Evolutionary conservation across 92 coral and sea anemone species (phyloP), one percentile per base, ranked within the genome.

Genomic region (Palythoa grandis): DNA sequence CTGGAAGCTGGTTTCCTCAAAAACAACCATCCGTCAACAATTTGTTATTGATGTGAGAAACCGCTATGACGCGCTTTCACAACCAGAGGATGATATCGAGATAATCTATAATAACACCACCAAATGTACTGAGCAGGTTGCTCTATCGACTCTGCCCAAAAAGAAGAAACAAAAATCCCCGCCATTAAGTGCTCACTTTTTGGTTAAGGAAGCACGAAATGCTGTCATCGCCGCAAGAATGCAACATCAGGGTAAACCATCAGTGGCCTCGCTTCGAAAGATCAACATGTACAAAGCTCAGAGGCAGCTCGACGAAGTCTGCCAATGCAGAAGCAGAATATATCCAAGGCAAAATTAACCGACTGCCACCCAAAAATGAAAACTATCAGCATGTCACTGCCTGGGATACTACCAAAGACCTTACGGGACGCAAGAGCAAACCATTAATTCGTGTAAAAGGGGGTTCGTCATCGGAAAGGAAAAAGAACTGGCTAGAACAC

Each of bases 401-500:
- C 19, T 85, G 88, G 74, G 53, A 74, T 35, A 75, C 74, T 74
- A 85, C 75, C 83, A 85, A 75, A 3, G 76, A 85, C 52, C 70
- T 86, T 7, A 61, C 83, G 16, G 83, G 88, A 8, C 76, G 83
- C 57, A 76, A 86, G 47, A 74, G 83, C 75, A 83, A 52, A 88
- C 88, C 85, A 66, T 88, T 78, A 20, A 71, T 85, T 48, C 80
- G 58, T n/a, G 52, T 85, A 52, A 89, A 84, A 71, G 91, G 86
- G 25, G 88, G 72, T 22, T 84, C 82, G 23, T 5, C 83, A 19
- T 10, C 76, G 52, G 63, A 77, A 39, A 52, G 91, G 79, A 88
- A 88, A 88, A 60, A 76, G 40, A 88, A 53, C 78, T 88, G 91
- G 88, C 54, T 88, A 72, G 38, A 40, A n/a, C 79, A 88, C 91